Base-by-base conservation (phyloP, 2,888 invertebrate genomes). In the Eupeodes latifasciatus region DNA sequence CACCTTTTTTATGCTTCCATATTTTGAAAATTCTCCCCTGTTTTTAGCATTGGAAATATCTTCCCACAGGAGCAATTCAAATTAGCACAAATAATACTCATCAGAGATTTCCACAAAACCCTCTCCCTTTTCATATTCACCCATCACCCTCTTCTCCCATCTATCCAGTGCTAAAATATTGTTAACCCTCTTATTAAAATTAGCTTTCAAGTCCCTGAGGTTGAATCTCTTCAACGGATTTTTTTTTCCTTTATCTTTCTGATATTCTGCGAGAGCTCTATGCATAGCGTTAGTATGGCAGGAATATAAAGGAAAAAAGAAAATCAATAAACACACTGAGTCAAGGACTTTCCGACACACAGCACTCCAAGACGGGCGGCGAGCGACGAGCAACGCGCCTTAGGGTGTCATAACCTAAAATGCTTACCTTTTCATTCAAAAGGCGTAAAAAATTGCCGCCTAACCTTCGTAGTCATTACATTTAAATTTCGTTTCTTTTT, bases 391-490 rank as follows among this genome's bases (percentile, higher is more conserved):
- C 40, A 27, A 11, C 59, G 36, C 77, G 57, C 72, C 75, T 40
- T 55, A 61, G 74, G 84, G 74, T 53, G 69, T 69, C 62, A 67
- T 81, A 76, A 81, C 67, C 44, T 36, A 81, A 76, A 55, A 66
- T 67, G 16, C 66, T 81, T 66, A 72, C 66, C 74, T 81, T 74
- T 74, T 44, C 80, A 19, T 64, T 83, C 51, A 44, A 82, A 62
- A 59, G 66, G 72, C 77, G 51, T 77, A 64, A 49, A 79, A 61
- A 78, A 79, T 47, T 53, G 53, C 74, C 57, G 11, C 51, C 61
- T 16, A 77, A 67, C 81, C 80, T 77, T 77, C 80, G 62, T 53
- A 10, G 11, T 84, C 76, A 84, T 87, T 81, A 84, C 81, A 84
- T 81, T 84, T 80, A 84, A 87, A 87, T 79, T 71, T 40, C 19